Evolutionary conservation across 2,888 invertebrate genomes (phyloP).

Genomic region (Chymomyza amoena): DNA sequence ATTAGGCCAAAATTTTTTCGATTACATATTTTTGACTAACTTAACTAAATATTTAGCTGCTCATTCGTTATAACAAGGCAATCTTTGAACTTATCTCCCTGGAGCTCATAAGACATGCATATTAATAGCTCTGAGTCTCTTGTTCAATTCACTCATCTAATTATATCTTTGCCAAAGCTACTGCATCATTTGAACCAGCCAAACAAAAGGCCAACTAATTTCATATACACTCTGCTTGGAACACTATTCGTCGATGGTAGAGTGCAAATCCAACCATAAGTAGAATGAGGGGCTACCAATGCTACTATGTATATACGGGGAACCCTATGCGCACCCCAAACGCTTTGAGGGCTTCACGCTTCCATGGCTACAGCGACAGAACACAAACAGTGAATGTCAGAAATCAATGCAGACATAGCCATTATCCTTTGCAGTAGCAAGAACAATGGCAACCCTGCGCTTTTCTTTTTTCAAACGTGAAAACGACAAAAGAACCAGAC

Average conservation of each 20-base stretch:
- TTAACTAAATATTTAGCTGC: too few species aligned
- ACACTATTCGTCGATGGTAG: background rate
- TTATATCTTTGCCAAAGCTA: background rate
- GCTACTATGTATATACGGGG: background rate
- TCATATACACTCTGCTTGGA: background rate
- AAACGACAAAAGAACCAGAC: background rate
- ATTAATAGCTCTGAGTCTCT: background rate
- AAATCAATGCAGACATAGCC: conserved; percentile 48
- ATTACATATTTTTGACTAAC: too few species aligned
- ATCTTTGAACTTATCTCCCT: background rate
- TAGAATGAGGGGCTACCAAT: conserved; percentile 15
- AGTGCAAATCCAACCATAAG: background rate
- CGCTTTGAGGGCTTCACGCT: conserved; percentile 53
- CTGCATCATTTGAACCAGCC: conserved; percentile 18
- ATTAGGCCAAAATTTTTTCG: too few species aligned
- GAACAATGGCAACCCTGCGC: conserved; percentile 26
- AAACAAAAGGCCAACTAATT: conserved; percentile 32
- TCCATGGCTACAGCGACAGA: conserved; percentile 46
- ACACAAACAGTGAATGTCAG: conserved; percentile 34
- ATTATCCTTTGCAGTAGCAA: conserved; percentile 53
- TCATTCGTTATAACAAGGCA: too few species aligned
- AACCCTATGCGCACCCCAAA: conserved; percentile 43
- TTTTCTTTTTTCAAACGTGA: background rate
- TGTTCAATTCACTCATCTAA: conserved; percentile 30
- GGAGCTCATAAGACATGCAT: background rate